Conservation (phyloP, 2,113 vertebrate species). For the Prunella himalayana region DNA sequence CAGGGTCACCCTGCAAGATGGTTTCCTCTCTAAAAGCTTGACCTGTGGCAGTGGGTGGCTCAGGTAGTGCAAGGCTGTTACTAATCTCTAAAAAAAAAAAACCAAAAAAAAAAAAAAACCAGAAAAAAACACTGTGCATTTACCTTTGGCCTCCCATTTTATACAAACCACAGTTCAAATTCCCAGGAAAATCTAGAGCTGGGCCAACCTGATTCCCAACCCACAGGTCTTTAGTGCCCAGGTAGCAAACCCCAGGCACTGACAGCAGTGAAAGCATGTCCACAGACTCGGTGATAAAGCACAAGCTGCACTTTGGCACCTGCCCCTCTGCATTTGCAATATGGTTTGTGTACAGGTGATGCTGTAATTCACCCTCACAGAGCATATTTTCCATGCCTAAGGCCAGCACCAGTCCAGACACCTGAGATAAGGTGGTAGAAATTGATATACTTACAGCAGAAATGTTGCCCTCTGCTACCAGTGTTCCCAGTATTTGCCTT, state of each 20-base stretch:
- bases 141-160: background rate
- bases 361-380: background rate
- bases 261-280: background rate
- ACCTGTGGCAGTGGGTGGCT: background rate
- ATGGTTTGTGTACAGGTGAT: background rate
- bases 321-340: background rate
- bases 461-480: background rate
- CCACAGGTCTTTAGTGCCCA: background rate
- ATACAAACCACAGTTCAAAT: background rate
- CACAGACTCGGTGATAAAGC: rapidly evolving
- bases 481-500: background rate
- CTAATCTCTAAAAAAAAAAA: background rate
- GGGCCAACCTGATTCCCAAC: background rate
- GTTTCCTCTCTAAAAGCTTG: background rate
- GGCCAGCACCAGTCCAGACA: background rate
- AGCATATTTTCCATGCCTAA: background rate
- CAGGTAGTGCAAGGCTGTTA: background rate
- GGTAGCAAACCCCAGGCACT: background rate
- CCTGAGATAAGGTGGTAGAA: background rate
- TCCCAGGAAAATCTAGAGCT: background rate
- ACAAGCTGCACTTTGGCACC: background rate
- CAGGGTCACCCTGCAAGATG: background rate
- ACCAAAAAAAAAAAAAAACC: background rate
- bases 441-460: background rate
- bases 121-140: rapidly evolving